These are phyloP conservation scores for Drosophila melanogaster DNA, from an alignment of 1,140 invertebrate species.

Conservation along the genomic window Release_6_plus_ISO1_MT NT_033777.3:18012001-18012500, in stretches of 20 bases:
- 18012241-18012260: slow-evolving; percentile 71
- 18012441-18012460: slow-evolving; percentile 67
- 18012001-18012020: slow-evolving; percentile 80
- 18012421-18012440: slow-evolving; percentile 7
- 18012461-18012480: slow-evolving; percentile 72
- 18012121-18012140: slow-evolving; percentile 46
- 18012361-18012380: slow-evolving; percentile 56
- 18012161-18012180: slow-evolving; percentile 34
- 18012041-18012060: slow-evolving; percentile 69
- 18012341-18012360: slow-evolving; percentile 15
- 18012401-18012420: neutral
- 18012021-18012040: slow-evolving; percentile 79
- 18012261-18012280: slow-evolving; percentile 73
- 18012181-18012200: neutral
- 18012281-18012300: slow-evolving; percentile 48
- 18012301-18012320: slow-evolving; percentile 37
- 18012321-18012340: neutral
- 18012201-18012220: slow-evolving; percentile 1
- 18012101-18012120: slow-evolving; percentile 56
- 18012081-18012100: slow-evolving; percentile 23
- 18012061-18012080: slow-evolving; percentile 38
- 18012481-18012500: slow-evolving; percentile 72
- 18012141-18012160: slow-evolving; percentile 41
- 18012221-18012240: slow-evolving; percentile 3
- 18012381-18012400: slow-evolving; percentile 42